Conservation (phyloP, 2,797 vertebrate genomes). For the Eidolon dupreanum region DNA sequence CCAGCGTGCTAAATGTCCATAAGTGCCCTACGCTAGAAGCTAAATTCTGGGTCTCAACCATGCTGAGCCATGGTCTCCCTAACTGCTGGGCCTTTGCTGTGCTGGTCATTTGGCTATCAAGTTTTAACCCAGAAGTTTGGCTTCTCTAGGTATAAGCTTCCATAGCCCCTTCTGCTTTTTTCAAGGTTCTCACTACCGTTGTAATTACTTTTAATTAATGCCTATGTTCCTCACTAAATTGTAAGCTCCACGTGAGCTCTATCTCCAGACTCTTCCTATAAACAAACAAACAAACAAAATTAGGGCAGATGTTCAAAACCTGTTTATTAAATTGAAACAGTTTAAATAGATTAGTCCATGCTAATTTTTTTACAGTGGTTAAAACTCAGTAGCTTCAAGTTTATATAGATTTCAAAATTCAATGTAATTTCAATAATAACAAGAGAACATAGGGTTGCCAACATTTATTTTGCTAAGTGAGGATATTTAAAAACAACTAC, state of each 20-base stretch:
- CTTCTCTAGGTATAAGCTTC: not conserved
- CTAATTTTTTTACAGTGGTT: slow-evolving; percentile 8
- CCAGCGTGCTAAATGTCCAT: not conserved
- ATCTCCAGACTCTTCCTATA: not conserved
- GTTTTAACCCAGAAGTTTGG: not conserved
- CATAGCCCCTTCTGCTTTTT: not conserved
- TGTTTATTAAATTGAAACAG: not conserved
- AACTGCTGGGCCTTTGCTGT: not conserved
- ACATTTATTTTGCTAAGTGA: slow-evolving; percentile 21
- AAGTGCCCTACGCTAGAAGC: not conserved
- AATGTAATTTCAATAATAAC: not conserved
- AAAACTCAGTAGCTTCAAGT: slow-evolving; percentile 27
- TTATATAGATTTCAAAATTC: not conserved
- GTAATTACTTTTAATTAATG: not conserved
- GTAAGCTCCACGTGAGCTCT: not conserved
- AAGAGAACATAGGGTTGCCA: not conserved
- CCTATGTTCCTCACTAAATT: not conserved
- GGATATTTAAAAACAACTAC: slow-evolving; percentile 21
- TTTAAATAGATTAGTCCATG: not conserved
- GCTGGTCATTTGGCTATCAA: not conserved
- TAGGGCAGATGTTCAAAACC: not conserved
- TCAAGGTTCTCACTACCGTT: not conserved
- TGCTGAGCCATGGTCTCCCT: not conserved
- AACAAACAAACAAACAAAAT: not conserved
- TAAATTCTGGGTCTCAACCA: not conserved